A percentile compares a stretch with the other conserved stretches of the same genome.
Evolutionary conservation across 2,797 vertebrate species (phyloP).

Genomic region (Crocodylus rhombifer): DNA sequence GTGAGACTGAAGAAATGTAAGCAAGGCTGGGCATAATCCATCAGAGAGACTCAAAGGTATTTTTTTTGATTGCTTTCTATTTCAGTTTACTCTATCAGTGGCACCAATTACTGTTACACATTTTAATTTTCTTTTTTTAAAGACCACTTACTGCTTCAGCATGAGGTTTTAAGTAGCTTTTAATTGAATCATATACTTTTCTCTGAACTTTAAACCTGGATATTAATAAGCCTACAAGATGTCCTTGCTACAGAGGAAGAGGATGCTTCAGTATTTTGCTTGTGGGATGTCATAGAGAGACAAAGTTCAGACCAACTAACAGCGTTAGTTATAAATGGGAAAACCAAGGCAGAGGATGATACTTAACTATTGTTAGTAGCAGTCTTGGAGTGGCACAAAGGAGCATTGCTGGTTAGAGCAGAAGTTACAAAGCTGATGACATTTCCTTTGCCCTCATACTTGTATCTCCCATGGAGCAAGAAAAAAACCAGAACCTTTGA

Average conservation of each 20-base stretch:
- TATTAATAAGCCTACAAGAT: neutral
- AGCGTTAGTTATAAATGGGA: neutral
- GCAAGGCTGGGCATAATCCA: neutral
- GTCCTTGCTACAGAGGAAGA: neutral
- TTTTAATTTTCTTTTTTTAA: neutral
- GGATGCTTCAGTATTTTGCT: neutral
- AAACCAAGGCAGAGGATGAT: neutral
- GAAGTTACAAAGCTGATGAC: no score
- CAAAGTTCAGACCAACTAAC: no score
- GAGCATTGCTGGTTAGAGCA: no score
- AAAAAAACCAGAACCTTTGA: no score
- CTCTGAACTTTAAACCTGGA: neutral
- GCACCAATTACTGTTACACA: neutral
- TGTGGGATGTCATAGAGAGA: no score
- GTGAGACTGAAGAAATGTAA: neutral
- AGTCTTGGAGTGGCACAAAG: no score
- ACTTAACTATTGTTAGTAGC: neutral
- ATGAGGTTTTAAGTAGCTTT: neutral
- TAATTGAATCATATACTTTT: neutral
- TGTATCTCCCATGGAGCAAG: no score
- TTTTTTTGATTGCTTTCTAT: neutral
- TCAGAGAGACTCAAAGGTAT: neutral
- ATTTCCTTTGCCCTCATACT: no score
- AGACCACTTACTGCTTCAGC: neutral
- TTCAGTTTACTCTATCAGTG: neutral